These are phyloP conservation scores for Alectura lathami DNA, from an alignment of 2,113 vertebrate species.

Conservation along the genomic window DNA sequence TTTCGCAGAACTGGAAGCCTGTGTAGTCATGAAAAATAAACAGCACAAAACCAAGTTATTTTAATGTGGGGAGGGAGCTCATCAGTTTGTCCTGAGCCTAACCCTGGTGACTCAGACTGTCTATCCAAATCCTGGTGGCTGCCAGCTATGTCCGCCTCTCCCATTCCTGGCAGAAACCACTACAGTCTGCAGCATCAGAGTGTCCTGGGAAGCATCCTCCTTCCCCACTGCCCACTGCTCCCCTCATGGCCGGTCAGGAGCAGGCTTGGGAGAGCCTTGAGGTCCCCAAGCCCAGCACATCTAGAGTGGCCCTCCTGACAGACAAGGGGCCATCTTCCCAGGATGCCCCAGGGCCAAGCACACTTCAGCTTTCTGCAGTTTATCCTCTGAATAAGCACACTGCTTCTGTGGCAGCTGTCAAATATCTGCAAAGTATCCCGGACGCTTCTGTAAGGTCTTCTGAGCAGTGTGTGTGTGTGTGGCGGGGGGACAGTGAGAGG, in stretches of 20 bases:
- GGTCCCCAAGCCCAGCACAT: background rate
- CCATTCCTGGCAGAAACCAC: background rate
- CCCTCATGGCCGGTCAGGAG: background rate
- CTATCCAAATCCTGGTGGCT: background rate
- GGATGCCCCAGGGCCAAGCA: background rate
- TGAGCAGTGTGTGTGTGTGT: background rate
- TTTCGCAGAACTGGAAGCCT: background rate
- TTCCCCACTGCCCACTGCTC: background rate
- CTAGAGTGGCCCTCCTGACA: background rate
- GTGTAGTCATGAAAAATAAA: background rate
- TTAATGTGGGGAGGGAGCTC: background rate
- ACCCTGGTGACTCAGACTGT: background rate
- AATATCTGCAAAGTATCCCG: background rate
- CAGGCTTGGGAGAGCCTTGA: background rate
- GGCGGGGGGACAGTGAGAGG: background rate
- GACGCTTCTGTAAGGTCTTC: background rate
- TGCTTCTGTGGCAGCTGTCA: background rate
- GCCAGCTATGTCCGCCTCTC: background rate
- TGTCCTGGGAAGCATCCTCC: background rate
- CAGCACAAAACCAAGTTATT: background rate
- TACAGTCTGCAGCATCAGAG: background rate
- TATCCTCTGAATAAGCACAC: background rate
- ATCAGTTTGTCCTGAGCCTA: background rate
- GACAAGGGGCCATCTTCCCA: accelerated
- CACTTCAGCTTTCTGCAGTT: background rate